Conservation (phyloP, 2,888 invertebrate species). For the Leptopilina drosophilae region DNA sequence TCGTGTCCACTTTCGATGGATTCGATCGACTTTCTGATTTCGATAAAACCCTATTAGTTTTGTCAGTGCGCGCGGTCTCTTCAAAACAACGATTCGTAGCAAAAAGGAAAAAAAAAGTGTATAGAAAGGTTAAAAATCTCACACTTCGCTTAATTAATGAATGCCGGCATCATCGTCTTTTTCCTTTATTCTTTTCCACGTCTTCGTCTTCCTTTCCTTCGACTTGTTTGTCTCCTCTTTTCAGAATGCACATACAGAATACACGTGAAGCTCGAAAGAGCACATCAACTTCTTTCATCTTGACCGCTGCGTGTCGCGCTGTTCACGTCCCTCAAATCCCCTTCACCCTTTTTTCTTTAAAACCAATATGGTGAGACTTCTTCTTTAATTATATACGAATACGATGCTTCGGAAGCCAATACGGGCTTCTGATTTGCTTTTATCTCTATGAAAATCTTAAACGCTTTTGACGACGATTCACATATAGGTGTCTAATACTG, state of each 20-base stretch:
- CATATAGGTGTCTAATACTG: too few species aligned
- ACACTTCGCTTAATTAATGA: constrained; percentile 76
- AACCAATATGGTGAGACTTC: constrained; percentile 37
- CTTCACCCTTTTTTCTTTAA: constrained; percentile 40
- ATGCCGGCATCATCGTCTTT: constrained; percentile 62
- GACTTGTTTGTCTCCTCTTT: constrained; percentile 49
- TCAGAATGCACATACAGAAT: constrained; percentile 48
- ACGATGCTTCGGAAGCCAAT: constrained; percentile 26
- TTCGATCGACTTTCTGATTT: constrained; percentile 65
- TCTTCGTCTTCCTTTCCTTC: constrained; percentile 39
- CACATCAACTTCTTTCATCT: constrained; percentile 33
- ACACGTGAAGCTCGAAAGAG: constrained; percentile 42
- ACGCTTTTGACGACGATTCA: constrained; percentile 1
- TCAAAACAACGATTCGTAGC: constrained; percentile 61
- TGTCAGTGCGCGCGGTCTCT: constrained; percentile 56
- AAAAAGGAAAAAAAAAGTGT: constrained; percentile 55
- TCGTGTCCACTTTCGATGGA: constrained; percentile 52
- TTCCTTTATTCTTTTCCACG: constrained; percentile 60
- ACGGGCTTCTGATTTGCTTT: constrained; percentile 23
- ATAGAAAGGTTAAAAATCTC: constrained; percentile 69
- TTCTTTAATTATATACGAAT: constrained; percentile 24
- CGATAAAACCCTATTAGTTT: constrained; percentile 49
- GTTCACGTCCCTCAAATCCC: constrained; percentile 23
- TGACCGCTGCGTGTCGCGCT: constrained; percentile 40
- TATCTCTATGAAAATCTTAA: constrained; percentile 11